Base-by-base conservation (phyloP, 1,140 invertebrate genomes). In the Adoxophyes honmai region DNA sequence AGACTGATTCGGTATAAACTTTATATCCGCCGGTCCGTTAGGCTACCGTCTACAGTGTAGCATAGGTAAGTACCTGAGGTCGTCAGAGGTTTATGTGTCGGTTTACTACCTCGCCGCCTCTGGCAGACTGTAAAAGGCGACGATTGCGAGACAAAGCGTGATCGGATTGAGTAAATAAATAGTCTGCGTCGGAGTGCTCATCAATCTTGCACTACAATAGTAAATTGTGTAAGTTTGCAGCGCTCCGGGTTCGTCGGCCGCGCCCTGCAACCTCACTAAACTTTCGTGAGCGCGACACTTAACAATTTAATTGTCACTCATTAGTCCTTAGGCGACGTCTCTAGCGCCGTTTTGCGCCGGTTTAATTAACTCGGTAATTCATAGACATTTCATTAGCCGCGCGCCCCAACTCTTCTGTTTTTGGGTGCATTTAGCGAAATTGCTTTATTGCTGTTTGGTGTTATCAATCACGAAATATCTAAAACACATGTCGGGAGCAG, bases 291-390 rank as follows among this genome's bases (percentile, higher is more conserved):
- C 73, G 67, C 70, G 73, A 81, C 77, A 81, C 73, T 84, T 77
- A 73, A 86, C 75, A 76, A 82, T 87, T 76, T 80, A 81, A 85
- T 85, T 84, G 80, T 78, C 73, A 70, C 75, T 81, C 81, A 83
- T 85, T 82, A 81, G 73, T 74, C 70, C 70, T 75, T 56, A 77
- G 73, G 73, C 77, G 73, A 70, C 66, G 73, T 70, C 60, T 69
- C 64, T 60, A 68, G 68, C 68, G 70, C 70, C 57, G 66, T 78
- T 74, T 79, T 75, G 42, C 42, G 42, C 42, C 42, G 11, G 38
- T 44, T 56, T 75, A 81, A 83, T 81, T 72, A 80, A 70, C 65
- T 60, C 51, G 38, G 57, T 67, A 76, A 71, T 75, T 75, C 68
- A 74, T 75, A 65, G 70, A 65, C 57, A 57, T 70, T 73, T 74